Percentiles rank a stretch among this genome's conserved stretches.
phyloP scores from a whole-genome alignment of 2,113 vertebrate species.

The Circaetus cinerascens region DNA sequence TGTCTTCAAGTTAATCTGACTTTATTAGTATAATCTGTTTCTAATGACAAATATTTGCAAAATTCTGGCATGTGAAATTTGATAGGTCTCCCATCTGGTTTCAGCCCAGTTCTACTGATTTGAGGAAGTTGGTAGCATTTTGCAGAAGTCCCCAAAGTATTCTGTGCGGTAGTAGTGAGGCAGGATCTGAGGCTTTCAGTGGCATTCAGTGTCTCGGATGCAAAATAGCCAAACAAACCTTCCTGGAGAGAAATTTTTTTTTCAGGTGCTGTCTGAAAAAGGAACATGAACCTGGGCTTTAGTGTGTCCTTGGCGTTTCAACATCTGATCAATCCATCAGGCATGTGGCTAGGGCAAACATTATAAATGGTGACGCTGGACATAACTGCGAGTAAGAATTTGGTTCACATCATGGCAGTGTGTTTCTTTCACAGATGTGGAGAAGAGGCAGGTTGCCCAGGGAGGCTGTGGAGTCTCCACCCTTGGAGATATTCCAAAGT shows the following conservation, averaged over 20 bases:
- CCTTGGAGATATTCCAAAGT: neutral
- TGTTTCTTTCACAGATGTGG: fast-evolving
- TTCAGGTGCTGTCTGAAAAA: neutral
- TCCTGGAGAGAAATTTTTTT: neutral
- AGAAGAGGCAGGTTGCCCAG: neutral
- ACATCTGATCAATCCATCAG: fast-evolving
- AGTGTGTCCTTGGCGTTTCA: neutral
- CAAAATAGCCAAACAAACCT: neutral
- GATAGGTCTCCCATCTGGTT: neutral
- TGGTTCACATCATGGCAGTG: fast-evolving
- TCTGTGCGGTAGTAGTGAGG: fast-evolving
- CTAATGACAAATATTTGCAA: neutral
- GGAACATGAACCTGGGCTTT: neutral
- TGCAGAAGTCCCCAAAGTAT: neutral
- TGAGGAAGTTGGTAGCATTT: neutral
- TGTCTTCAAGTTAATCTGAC: neutral
- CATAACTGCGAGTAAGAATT: fast-evolving
- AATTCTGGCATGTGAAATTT: neutral
- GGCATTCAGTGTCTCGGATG: fast-evolving
- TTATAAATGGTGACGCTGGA: neutral
- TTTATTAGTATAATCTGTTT: neutral
- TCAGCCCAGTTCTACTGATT: neutral
- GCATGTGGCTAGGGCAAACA: fast-evolving
- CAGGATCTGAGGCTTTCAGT: neutral
- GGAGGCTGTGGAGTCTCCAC: neutral